Base-by-base conservation (phyloP, 2,113 vertebrate genomes). In the Actenoides hombroni region DNA sequence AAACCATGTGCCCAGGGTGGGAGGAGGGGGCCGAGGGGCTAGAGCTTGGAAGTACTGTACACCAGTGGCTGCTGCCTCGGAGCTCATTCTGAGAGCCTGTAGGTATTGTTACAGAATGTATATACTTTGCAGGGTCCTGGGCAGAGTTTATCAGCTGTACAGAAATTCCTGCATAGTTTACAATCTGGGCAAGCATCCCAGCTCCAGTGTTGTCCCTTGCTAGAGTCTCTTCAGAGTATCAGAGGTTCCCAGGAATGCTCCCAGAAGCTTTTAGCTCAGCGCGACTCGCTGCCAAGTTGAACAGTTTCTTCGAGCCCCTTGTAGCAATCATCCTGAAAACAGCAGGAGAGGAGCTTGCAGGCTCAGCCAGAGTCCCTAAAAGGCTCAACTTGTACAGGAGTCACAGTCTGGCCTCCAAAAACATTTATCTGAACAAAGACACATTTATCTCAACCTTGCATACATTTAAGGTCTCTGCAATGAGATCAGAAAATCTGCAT, bases 211-310 rank as follows among this genome's bases (percentile, higher is more conserved):
- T 91, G 91, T 93, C 93, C 92, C 94, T 86, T 1, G 0, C 78
- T 89, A 48, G 33, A 91, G 65, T 37, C 53, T 94, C 87, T 93
- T 95, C 82, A 90, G 77, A 91, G 83, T 82, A 91, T 84, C 91
- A 92, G 93, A 94, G 59, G 90, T 91, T 96, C 95, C 94, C 93
- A 95, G 70, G 78, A 95, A 92, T 26, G 78, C 75, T 85, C 90
- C 74, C 93, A 94, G 84, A 83, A 91, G 91, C 87, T 96, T 96
- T 93, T 70, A 83, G 89, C 63, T 95, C 78, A 69, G 75, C 2
- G 6, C 6, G 3, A 93, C 40, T 91, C 94, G 69, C 81, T 93
- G 88, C 83, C 90, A 91, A 97, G 70, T 44, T 69, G 78, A 96
- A 84, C 2, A 8, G 70, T 73, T 95, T 86, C 78, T 95, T 75